Base-by-base conservation (phyloP, 2,113 vertebrate species). In the Toxotes jaculatrix region DNA sequence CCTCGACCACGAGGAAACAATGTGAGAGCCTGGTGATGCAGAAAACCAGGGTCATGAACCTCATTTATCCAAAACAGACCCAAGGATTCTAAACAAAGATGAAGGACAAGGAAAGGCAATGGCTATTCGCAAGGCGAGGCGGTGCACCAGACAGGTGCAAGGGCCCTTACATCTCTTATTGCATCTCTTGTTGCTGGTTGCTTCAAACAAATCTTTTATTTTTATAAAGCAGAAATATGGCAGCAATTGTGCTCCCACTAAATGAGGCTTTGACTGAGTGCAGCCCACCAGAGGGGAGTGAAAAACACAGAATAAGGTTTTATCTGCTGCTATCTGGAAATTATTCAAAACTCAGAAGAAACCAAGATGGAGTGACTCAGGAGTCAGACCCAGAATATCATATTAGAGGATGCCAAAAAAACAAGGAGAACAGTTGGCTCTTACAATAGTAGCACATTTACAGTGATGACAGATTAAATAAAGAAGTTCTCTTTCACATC, bases 11-110 rank as follows among this genome's bases (percentile, higher is more conserved):
- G 87, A 93, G 74, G 84, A 90, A 84, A 91, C 80, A 59, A 60
- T 86, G 79, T 64, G 72, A 86, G 88, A 79, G 85, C 23, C 57
- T 86, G 88, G 85, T 66, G 79, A 93, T 89, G 91, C 89, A 91
- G 82, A 91, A 91, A 88, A 88, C 77, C 85, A 79, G 87, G 92
- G 92, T 93, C 89, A 3, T 57, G 74, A 83, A 91, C 91, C 90
- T 92, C 82, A 90, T 92, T 93, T 92, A 90, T 57, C 82, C 73
- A 83, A 90, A 91, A 88, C 70, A 86, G 72, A 80, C 49, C 82
- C 80, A 87, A 91, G 84, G 83, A 79, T 81, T 81, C 74, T 19
- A 89, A 84, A 89, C 79, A 87, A 87, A 87, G 81, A 88, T 66
- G 84, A 90, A 89, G 86, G 85, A 87, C 88, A 17, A 78, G 67